These are phyloP conservation scores for Muntiacus muntjak DNA, from an alignment of 2,113 vertebrate species.

Conservation along the genomic window DNA sequence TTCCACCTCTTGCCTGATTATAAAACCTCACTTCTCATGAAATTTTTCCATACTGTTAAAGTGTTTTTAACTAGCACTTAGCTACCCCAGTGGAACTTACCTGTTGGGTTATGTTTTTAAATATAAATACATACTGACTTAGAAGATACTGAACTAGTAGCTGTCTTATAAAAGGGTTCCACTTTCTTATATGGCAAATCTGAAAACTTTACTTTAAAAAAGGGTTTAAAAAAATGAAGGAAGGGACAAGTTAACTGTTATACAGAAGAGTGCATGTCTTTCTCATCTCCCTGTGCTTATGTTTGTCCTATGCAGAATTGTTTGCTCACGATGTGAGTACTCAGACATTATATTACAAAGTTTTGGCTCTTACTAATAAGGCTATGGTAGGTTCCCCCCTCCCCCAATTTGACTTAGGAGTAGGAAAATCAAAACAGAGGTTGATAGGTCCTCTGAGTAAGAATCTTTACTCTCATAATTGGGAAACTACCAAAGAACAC, in stretches of 20 bases:
- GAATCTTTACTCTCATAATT: background rate
- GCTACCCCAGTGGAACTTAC: conserved; percentile 48
- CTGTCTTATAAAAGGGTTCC: conserved; percentile 52
- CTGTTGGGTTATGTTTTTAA: conserved; percentile 69
- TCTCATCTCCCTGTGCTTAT: background rate
- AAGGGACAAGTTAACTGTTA: conserved; percentile 5
- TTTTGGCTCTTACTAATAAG: background rate
- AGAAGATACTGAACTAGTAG: conserved; percentile 65
- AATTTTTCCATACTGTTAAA: background rate
- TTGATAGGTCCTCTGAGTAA: background rate
- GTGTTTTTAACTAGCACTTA: conserved; percentile 54
- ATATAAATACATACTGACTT: conserved; percentile 60
- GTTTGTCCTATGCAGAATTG: background rate
- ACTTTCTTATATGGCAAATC: conserved; percentile 66
- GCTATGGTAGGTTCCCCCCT: background rate
- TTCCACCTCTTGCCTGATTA: conserved; percentile 17
- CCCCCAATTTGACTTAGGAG: background rate
- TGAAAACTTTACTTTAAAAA: conserved; percentile 39
- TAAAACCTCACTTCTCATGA: background rate
- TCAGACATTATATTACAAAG: background rate
- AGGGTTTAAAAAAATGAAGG: conserved; percentile 28
- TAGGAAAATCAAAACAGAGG: background rate
- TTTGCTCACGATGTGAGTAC: background rate
- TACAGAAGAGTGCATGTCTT: background rate
- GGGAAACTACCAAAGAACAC: background rate